Evolutionary conservation across 2,797 vertebrate species (phyloP).

Genomic region (Gobionotothen gibberifrons): DNA sequence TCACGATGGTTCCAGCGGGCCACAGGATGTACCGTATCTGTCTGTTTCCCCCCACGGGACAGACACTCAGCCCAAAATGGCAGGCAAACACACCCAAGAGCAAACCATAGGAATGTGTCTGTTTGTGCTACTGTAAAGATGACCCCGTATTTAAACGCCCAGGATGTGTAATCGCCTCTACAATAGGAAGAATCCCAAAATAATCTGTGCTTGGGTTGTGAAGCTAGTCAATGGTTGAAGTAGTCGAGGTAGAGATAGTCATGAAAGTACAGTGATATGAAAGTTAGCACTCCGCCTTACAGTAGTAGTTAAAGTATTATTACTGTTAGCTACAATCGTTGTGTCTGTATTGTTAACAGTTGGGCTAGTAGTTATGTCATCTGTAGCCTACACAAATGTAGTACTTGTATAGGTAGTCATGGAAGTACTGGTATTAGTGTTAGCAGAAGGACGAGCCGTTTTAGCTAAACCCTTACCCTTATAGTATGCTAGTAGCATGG

Average conservation of each 20-base stretch:
- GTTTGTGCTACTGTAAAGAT: conserved; percentile 58
- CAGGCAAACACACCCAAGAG: conserved; percentile 67
- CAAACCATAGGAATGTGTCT: conserved; percentile 66
- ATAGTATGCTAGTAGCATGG: neutral
- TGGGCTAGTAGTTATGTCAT: too few relatives aligned
- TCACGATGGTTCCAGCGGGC: conserved; percentile 46
- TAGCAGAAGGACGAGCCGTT: neutral
- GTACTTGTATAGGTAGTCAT: too few relatives aligned
- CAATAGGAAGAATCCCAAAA: neutral
- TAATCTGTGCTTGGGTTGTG: neutral
- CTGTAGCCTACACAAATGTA: too few relatives aligned
- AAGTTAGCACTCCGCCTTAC: too few relatives aligned
- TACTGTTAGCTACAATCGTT: too few relatives aligned
- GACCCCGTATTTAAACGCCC: conserved; percentile 35
- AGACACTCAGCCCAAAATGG: conserved; percentile 45
- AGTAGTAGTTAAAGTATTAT: too few relatives aligned
- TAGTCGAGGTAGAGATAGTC: neutral
- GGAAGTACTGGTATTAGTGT: neutral
- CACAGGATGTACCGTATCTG: conserved; percentile 80
- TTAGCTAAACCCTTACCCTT: too few relatives aligned
- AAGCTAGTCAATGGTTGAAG: too few relatives aligned
- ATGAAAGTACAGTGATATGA: neutral
- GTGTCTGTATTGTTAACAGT: neutral
- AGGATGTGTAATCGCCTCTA: neutral
- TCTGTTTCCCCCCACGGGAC: conserved; percentile 63